Base-by-base conservation (phyloP, 2,888 invertebrate species). In the Synergus umbraculus region DNA sequence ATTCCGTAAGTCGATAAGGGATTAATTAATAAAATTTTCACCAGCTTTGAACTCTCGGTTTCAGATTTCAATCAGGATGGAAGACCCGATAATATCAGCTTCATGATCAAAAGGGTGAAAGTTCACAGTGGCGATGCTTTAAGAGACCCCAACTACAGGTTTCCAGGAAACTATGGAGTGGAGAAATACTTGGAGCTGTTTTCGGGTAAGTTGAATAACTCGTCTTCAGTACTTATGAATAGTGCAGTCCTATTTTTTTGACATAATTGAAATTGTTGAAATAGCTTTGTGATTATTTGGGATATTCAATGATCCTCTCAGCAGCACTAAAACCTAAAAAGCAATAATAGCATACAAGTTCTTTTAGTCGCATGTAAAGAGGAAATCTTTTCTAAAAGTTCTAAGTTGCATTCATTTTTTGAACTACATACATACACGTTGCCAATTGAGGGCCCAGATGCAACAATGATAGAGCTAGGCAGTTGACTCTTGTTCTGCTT, bases 161-260 rank as follows among this genome's bases (percentile, higher is more conserved):
- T 97, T 93, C 97, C 97, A 0, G 97, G 97, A 87, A 98, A 98
- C 93, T 98, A 99, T 91, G 99, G 99, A 67, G 99, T 99, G 79
- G 99, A 98, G 92, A 99, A 99, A 93, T 99, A 98, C 93, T 94
- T 99, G 84, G 99, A 99, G 93, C 94, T 99, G 83, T 99, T 99
- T 94, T 98, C 98, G 86, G 97, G 97, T 97, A 93, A 93, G 93
- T 92, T 79, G 77, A 82, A 79, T 80, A 22, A 22, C 22, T 22
- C 22, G 22, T 29, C 22, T 29, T 80, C 81, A 5, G 29, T 69
- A 44, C 63, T 79, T 79, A 65, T 69, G 76, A 81, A 79, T 76
- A 64, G 63, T 78, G 81, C 60, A 60, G 77, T 67, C 65, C 79
- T 29, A 79, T 67, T 76, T 80, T 76, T 81, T 46, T 77, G 76